Percentiles rank a stretch among this genome's conserved stretches.
phyloP scores from a whole-genome alignment of 2,888 invertebrate species.

The Thereva nobilitata region DNA sequence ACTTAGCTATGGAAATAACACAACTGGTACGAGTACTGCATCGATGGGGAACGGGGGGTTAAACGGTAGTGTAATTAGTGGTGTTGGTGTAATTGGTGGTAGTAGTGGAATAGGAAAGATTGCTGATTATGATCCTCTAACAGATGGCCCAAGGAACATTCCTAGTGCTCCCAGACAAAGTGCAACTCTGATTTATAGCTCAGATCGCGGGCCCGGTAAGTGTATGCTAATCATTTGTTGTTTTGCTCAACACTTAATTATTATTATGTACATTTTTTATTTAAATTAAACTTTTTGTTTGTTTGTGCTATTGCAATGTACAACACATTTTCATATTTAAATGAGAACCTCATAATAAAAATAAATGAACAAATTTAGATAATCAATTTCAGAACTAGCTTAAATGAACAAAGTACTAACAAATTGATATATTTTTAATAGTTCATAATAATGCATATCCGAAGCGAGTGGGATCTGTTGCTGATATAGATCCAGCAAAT shows the following conservation, averaged over 20 bases:
- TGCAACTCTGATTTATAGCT: constrained; percentile 84
- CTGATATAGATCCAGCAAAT: constrained; percentile 93
- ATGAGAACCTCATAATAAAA: no score
- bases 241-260: constrained; percentile 16
- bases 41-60: constrained; percentile 45
- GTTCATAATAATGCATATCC: constrained; percentile 57
- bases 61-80: constrained; percentile 44
- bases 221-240: constrained; percentile 25
- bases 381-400: no score
- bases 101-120: constrained; percentile 68
- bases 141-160: constrained; percentile 69
- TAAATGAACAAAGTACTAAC: neutral
- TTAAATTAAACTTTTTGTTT: constrained; percentile 5
- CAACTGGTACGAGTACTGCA: constrained; percentile 33
- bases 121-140: constrained; percentile 79
- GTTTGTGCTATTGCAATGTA: neutral
- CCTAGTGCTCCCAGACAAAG: constrained; percentile 78
- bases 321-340: neutral
- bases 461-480: constrained; percentile 84
- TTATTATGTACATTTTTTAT: constrained; percentile 17
- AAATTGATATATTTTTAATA: constrained; percentile 32
- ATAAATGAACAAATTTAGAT: no score
- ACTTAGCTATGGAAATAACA: constrained; percentile 43
- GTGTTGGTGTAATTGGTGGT: constrained; percentile 44
- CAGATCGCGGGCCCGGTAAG: constrained; percentile 70